phyloP scores from a whole-genome alignment of 2,797 vertebrate genomes.

The Parambassis ranga region DNA sequence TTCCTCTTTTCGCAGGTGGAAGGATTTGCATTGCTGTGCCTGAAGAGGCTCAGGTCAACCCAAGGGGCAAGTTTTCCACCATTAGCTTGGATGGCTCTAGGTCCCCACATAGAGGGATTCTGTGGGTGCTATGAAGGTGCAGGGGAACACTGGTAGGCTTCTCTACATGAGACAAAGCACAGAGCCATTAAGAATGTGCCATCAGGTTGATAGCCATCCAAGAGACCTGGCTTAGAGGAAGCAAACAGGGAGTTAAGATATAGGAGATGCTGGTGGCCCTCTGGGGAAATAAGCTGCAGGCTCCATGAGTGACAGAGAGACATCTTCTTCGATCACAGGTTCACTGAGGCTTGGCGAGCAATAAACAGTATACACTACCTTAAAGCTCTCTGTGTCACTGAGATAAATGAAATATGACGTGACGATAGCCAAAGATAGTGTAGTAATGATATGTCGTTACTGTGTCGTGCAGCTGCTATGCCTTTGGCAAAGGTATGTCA shows the following conservation, averaged over 20 bases:
- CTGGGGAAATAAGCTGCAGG: conserved; percentile 33
- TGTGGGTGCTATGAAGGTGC: conserved; percentile 10
- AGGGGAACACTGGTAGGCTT: conserved; percentile 3
- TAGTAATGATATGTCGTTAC: conserved; percentile 27
- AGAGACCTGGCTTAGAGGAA: conserved; percentile 25
- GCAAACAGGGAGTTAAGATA: conserved; percentile 25
- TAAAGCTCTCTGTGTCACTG: conserved; percentile 1
- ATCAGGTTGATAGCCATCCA: conserved; percentile 26
- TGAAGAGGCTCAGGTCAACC: conserved; percentile 43
- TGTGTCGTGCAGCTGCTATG: conserved; percentile 1
- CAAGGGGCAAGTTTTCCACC: conserved; percentile 45
- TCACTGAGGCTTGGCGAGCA: conserved; percentile 21
- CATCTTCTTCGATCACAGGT: conserved; percentile 13
- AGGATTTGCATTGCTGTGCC: conserved; percentile 33
- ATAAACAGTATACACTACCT: conserved; percentile 25
- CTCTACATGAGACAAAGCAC: conserved; percentile 10
- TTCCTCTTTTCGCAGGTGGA: conserved; percentile 75
- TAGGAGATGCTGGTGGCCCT: conserved; percentile 18
- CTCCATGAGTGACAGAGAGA: conserved; percentile 31
- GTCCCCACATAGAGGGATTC: conserved; percentile 28
- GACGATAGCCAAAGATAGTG: conserved; percentile 25
- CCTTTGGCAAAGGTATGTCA: conserved; percentile 22
- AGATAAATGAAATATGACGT: conserved; percentile 27
- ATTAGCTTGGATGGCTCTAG: conserved; percentile 35
- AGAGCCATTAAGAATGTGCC: conserved; percentile 14